phyloP scores from a whole-genome alignment of 53 echinoderm and acorn worm species.

The Patiria pectinifera region DNA sequence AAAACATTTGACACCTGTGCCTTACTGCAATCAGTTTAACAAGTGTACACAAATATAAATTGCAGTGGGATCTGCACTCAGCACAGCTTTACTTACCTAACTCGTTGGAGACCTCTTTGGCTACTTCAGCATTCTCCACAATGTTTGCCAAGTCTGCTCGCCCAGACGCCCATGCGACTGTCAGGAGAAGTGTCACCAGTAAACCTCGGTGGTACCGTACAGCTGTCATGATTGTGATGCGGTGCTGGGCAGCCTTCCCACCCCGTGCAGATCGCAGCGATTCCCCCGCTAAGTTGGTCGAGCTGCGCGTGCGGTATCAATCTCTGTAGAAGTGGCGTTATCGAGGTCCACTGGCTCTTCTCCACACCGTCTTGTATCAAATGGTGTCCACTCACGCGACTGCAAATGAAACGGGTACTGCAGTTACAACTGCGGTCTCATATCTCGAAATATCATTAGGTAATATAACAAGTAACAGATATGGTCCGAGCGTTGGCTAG shows the following conservation, averaged over 20 bases:
- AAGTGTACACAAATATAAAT: neutral
- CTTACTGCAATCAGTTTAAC: neutral
- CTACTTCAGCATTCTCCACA: slow-evolving; percentile 26
- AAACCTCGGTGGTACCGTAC: slow-evolving; percentile 20
- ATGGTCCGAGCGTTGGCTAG: neutral
- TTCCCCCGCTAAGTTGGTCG: neutral
- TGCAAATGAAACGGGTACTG: slow-evolving; percentile 10
- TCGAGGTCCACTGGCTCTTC: neutral
- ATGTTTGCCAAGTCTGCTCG: slow-evolving; percentile 35
- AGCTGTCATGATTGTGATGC: slow-evolving; percentile 21
- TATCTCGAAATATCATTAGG: neutral
- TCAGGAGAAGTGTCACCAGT: slow-evolving; percentile 32
- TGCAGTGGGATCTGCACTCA: neutral
- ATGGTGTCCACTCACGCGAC: neutral
- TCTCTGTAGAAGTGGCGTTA: neutral
- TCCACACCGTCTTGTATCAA: neutral
- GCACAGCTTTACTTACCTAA: slow-evolving; percentile 23
- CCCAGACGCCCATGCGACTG: slow-evolving; percentile 26
- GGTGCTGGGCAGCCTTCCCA: slow-evolving; percentile 13
- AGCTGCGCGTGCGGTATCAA: neutral
- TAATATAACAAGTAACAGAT: neutral
- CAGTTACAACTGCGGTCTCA: neutral
- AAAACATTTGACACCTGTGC: too few species aligned
- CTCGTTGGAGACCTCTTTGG: slow-evolving; percentile 38
- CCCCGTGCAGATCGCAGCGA: slow-evolving; percentile 12